These are phyloP conservation scores for Butorides virescens DNA, from an alignment of 2,113 vertebrate genomes.

Conservation along the genomic window DNA sequence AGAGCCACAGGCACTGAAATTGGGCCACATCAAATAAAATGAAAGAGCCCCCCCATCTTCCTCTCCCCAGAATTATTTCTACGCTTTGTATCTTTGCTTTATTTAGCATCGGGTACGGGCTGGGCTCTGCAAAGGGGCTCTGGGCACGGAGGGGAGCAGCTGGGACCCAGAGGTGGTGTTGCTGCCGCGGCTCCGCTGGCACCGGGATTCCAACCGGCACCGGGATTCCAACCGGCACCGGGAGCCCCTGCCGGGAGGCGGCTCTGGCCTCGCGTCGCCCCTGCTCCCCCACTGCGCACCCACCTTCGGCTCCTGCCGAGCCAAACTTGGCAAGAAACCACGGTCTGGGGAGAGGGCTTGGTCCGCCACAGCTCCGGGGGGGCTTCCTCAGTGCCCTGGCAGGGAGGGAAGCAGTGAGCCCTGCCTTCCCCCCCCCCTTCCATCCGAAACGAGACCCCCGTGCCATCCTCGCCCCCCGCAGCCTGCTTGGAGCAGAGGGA, in stretches of 20 bases:
- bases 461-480: rapidly evolving
- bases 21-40: background rate
- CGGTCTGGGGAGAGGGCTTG: background rate
- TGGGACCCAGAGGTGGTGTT: rapidly evolving
- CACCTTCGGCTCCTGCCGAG: rapidly evolving
- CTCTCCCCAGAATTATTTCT: background rate
- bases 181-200: background rate
- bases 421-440: background rate
- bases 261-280: rapidly evolving
- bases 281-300: background rate
- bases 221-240: background rate
- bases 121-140: background rate
- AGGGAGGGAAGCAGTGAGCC: background rate
- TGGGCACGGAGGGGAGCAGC: background rate
- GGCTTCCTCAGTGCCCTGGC: rapidly evolving
- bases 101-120: rapidly evolving
- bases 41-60: background rate
- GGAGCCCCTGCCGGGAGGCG: rapidly evolving
- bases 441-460: background rate
- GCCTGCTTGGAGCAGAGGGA: background rate
- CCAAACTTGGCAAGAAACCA: rapidly evolving
- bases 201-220: background rate
- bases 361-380: background rate
- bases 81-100: background rate
- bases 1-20: slow-evolving; percentile 4